phyloP scores from a whole-genome alignment of 2,797 vertebrate genomes.

The Cetoscarus ocellatus region DNA sequence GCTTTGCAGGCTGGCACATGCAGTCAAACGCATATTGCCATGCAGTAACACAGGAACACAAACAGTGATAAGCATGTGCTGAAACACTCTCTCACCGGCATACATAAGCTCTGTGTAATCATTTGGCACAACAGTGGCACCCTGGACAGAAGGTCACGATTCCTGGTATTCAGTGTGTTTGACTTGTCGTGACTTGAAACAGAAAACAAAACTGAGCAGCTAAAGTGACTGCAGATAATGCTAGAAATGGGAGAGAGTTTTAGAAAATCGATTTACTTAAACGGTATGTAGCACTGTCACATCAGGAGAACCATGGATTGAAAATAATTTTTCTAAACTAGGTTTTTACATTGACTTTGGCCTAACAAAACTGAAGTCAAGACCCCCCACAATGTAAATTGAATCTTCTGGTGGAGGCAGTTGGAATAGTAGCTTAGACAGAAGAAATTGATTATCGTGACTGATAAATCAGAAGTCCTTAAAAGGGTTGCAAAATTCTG shows the following conservation, averaged over 20 bases:
- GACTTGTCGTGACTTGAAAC: slow-evolving; percentile 6
- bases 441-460: too few relatives aligned
- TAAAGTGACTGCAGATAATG: background rate
- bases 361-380: too few relatives aligned
- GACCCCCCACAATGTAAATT: too few relatives aligned
- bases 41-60: background rate
- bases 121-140: slow-evolving; percentile 13
- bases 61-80: background rate
- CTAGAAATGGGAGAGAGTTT: too few relatives aligned
- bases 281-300: background rate
- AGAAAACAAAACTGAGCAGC: slow-evolving; percentile 8
- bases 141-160: slow-evolving; percentile 23
- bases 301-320: background rate
- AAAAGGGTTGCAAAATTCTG: too few relatives aligned
- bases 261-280: slow-evolving; percentile 4
- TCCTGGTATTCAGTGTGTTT: slow-evolving; percentile 21
- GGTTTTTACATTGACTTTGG: background rate
- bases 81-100: slow-evolving; percentile 4
- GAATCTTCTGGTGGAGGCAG: too few relatives aligned
- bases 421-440: too few relatives aligned
- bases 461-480: too few relatives aligned
- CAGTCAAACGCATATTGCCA: slow-evolving; percentile 1
- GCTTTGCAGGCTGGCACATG: slow-evolving; percentile 5
- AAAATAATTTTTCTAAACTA: background rate
- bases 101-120: slow-evolving; percentile 12